Base-by-base conservation (phyloP, 2,113 vertebrate genomes). In the Laticauda laticaudata region DNA sequence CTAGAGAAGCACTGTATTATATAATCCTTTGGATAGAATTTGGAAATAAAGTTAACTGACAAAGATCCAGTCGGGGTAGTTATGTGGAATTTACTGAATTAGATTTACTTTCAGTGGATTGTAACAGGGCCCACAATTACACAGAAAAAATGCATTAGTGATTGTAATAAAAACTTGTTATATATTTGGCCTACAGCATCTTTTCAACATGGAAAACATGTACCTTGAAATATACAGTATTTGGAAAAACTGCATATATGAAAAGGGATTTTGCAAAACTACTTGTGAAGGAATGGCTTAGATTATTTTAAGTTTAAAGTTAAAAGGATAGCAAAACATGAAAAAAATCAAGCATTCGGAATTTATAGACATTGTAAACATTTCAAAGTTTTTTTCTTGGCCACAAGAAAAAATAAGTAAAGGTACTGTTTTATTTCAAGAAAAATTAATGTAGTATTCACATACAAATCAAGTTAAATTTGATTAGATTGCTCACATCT, bases 401-500 rank as follows among this genome's bases (percentile, higher is more conserved):
- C 94, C 94, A 95, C 92, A 95, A 96, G 94, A 61, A 75, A 56
- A 85, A 81, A 94, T 86, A 95, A 95, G 94, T 96, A 95, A 97
- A 92, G 93, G 69, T 95, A 94, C 94, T 91, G 24, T 1, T 91
- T 95, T 95, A 95, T 96, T 96, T 95, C 89, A 95, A 95, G 92
- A 94, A 81, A 90, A 11, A 86, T 53, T 93, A 96, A 94, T 0
- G 43, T 90, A 93, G 87, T 26, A 5, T 94, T 92, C 61, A 93
- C 95, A 96, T 85, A 95, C 94, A 69, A 94, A 95, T 88, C 94
- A 95, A 88, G 56, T 96, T 94, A 96, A 93, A 86, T 95, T 97
- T 93, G 93, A 96, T 97, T 97, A 95, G 54, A 53, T 92, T 95
- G 90, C 94, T 2, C 94, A 1, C 3, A 95, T 93, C 94, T 95